These are phyloP conservation scores for Chloropsis hardwickii DNA, from an alignment of 2,113 vertebrate species.

Conservation along the genomic window DNA sequence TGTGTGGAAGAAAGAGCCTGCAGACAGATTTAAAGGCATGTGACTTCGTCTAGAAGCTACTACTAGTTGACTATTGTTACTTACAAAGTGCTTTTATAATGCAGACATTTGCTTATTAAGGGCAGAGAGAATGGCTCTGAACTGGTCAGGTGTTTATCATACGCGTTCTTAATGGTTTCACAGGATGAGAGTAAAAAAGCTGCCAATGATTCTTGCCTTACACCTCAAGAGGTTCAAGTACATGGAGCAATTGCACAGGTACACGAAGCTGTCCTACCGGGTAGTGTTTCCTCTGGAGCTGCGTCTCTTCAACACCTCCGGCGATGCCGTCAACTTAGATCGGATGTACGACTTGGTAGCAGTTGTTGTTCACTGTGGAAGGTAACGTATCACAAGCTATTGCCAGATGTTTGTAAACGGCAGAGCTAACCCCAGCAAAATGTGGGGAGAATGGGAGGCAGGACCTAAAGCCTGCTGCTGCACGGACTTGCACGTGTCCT, in stretches of 20 bases:
- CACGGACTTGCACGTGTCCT: accelerated
- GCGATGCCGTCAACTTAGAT: conserved; percentile 89
- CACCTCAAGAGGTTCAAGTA: conserved; percentile 98
- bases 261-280: conserved; percentile 94
- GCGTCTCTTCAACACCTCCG: conserved; percentile 95
- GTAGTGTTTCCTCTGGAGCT: conserved; percentile 95
- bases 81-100: background rate
- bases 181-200: conserved; percentile 95
- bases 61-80: background rate
- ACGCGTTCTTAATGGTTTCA: background rate
- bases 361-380: conserved; percentile 96
- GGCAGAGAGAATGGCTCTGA: background rate
- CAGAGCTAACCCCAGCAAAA: background rate
- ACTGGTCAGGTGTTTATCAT: background rate
- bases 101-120: background rate
- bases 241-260: conserved; percentile 96
- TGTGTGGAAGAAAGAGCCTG: background rate
- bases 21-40: background rate
- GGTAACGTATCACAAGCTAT: conserved; percentile 60
- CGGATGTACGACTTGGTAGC: conserved; percentile 97
- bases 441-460: background rate
- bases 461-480: background rate
- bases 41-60: background rate
- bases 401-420: background rate
- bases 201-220: conserved; percentile 96